phyloP scores from a whole-genome alignment of 2,888 invertebrate species.

The Aspidiotus destructor region DNA sequence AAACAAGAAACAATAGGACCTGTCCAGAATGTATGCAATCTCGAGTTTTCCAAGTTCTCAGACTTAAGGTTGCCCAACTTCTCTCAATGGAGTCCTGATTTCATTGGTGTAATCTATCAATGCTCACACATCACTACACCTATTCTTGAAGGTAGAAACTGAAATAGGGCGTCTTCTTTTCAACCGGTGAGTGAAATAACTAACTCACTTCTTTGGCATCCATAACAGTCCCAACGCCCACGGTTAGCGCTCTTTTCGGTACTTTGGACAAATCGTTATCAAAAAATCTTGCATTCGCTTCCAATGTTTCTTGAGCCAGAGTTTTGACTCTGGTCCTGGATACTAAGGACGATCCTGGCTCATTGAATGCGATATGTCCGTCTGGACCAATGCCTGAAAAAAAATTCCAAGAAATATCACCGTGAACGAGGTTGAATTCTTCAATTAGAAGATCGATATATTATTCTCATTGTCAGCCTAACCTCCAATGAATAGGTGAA shows the following conservation, averaged over 20 bases:
- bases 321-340: slow-evolving; percentile 95
- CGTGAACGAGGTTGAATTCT: no score
- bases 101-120: no score
- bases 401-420: not conserved
- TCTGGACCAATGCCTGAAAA: slow-evolving; percentile 89
- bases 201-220: slow-evolving; percentile 78
- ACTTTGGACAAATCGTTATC: slow-evolving; percentile 88
- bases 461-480: slow-evolving; percentile 31
- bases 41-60: no score
- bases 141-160: no score
- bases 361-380: slow-evolving; percentile 98
- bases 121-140: no score
- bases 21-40: no score
- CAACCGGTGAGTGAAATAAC: no score
- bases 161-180: no score
- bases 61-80: no score
- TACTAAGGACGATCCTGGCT: slow-evolving; percentile 91
- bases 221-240: slow-evolving; percentile 98
- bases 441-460: no score
- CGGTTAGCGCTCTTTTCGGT: slow-evolving; percentile 90
- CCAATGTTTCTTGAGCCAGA: slow-evolving; percentile 88
- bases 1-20: no score
- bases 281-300: slow-evolving; percentile 96
- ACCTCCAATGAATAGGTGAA: slow-evolving; percentile 93
- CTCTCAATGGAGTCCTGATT: no score